phyloP scores from a whole-genome alignment of 2,113 vertebrate species.

The Oplegnathus fasciatus region DNA sequence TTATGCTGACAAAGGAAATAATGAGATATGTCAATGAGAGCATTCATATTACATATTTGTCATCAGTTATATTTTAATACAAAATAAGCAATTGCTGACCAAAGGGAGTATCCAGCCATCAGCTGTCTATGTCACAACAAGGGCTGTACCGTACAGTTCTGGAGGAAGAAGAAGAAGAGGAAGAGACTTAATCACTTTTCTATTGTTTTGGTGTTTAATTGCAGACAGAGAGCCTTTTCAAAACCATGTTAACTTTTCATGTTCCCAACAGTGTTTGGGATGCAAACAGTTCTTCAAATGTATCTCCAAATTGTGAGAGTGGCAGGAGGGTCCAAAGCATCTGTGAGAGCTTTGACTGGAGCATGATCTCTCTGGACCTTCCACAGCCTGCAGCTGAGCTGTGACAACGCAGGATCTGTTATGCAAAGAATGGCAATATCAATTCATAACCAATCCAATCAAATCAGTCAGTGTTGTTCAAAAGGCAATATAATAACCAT shows the following conservation, averaged over 20 bases:
- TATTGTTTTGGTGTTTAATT: constrained; percentile 3
- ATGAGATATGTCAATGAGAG: background rate
- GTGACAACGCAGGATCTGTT: background rate
- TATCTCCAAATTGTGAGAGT: background rate
- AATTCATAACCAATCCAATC: background rate
- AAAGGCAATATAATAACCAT: background rate
- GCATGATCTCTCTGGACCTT: background rate
- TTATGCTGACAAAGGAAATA: background rate
- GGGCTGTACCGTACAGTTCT: background rate
- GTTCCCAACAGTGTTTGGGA: background rate
- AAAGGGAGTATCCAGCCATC: background rate
- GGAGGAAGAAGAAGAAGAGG: background rate
- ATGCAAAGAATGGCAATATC: background rate
- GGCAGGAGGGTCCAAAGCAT: too few relatives aligned
- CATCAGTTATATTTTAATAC: background rate
- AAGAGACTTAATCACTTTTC: background rate
- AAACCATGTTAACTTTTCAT: background rate
- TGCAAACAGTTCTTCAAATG: constrained; percentile 6
- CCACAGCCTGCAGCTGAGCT: background rate
- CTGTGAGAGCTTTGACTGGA: background rate
- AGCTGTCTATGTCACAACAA: background rate
- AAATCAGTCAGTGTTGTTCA: background rate
- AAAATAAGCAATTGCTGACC: background rate
- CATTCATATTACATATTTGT: background rate
- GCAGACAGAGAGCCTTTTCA: background rate